A percentile compares a stretch with the other conserved stretches of the same genome.
Conservation (phyloP, 2,888 invertebrate species). For the Campoplex nolae region DNA sequence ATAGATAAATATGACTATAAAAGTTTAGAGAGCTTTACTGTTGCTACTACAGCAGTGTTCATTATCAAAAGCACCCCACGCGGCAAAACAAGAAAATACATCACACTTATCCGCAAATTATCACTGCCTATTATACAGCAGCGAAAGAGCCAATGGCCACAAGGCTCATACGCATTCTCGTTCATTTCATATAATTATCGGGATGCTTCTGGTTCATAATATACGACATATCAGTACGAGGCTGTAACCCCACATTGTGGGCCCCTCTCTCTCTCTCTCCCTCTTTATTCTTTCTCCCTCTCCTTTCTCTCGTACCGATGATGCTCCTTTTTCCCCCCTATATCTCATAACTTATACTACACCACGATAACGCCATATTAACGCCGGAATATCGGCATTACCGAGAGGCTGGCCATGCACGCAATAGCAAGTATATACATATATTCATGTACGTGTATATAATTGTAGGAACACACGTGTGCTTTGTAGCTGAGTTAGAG, state of each 20-base stretch:
- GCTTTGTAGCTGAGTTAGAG: conserved; percentile 36
- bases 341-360: conserved; percentile 71
- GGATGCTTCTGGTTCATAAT: conserved; percentile 74
- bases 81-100: conserved; percentile 75
- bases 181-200: conserved; percentile 81
- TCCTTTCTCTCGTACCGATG: neutral
- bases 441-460: conserved; percentile 3
- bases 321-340: conserved; percentile 42
- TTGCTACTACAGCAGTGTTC: neutral
- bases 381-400: conserved; percentile 70
- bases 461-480: conserved; percentile 18
- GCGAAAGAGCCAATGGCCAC: conserved; percentile 37
- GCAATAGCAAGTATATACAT: conserved; percentile 21
- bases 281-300: conserved; percentile 26
- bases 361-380: conserved; percentile 74
- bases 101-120: conserved; percentile 76
- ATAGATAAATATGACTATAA: neutral
- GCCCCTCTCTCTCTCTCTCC: conserved; percentile 50
- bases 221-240: conserved; percentile 64
- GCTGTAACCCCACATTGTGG: conserved; percentile 27
- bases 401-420: conserved; percentile 32
- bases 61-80: conserved; percentile 46
- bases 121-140: conserved; percentile 76
- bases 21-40: conserved; percentile 2
- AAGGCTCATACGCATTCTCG: conserved; percentile 70